Evolutionary conservation across 2,888 invertebrate genomes (phyloP).

Genomic region (Lutraria lutraria): DNA sequence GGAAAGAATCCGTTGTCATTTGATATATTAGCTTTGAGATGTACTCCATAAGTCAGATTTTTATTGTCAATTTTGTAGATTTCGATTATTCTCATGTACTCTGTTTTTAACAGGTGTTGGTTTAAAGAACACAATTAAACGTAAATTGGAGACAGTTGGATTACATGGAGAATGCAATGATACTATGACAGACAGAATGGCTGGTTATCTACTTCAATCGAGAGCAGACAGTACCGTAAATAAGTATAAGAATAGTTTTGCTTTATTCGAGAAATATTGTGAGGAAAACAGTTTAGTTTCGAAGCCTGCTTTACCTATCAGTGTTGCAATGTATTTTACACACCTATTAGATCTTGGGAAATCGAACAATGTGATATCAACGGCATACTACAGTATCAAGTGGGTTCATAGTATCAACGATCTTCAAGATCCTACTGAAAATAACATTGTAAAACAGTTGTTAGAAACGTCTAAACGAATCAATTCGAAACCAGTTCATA

Average conservation of each 20-base stretch:
- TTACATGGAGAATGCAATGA: background rate
- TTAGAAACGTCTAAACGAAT: constrained; percentile 51
- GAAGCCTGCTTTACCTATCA: constrained; percentile 23
- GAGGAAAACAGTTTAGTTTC: too few relatives aligned
- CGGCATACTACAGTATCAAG: constrained; percentile 56
- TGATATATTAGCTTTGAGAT: constrained; percentile 9
- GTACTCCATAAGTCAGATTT: background rate
- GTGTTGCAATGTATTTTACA: constrained; percentile 53
- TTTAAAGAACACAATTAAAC: constrained; percentile 14
- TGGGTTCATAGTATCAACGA: constrained; percentile 54
- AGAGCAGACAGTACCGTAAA: constrained; percentile 49
- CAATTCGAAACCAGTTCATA: constrained; percentile 42
- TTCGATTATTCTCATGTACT: background rate
- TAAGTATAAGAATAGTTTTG: constrained; percentile 40
- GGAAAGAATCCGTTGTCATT: background rate
- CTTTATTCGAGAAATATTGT: constrained; percentile 38
- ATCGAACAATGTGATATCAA: constrained; percentile 33
- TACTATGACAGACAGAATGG: too few relatives aligned
- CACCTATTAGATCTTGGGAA: constrained; percentile 41
- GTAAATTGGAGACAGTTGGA: background rate
- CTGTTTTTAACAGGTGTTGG: constrained; percentile 41
- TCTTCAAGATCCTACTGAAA: constrained; percentile 48
- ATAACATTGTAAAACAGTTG: constrained; percentile 37
- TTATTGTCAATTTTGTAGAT: background rate
- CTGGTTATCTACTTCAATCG: constrained; percentile 35